These are phyloP conservation scores for Listrodromus nycthemerus DNA, from an alignment of 2,888 invertebrate species.

Conservation along the genomic window DNA sequence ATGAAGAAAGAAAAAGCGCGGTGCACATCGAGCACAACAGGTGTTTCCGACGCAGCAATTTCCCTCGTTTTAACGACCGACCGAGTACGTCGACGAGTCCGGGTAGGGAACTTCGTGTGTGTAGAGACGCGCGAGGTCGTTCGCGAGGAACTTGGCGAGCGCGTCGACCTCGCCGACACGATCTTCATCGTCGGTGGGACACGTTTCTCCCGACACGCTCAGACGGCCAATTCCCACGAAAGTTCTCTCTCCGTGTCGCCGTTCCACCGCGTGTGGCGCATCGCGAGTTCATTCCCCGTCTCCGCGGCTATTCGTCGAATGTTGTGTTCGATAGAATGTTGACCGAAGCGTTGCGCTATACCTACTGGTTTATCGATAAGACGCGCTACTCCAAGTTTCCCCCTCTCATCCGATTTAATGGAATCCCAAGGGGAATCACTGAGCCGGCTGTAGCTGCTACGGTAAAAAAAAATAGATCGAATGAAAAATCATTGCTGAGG, in stretches of 20 bases:
- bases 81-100: slow-evolving; percentile 54
- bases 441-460: background rate
- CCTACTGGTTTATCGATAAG: background rate
- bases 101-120: slow-evolving; percentile 28
- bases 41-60: slow-evolving; percentile 72
- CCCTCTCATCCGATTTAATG: background rate
- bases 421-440: too few relatives aligned
- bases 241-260: slow-evolving; percentile 36
- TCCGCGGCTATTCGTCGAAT: background rate
- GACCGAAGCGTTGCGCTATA: background rate
- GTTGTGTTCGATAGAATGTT: background rate
- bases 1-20: background rate
- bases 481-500: background rate
- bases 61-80: slow-evolving; percentile 71
- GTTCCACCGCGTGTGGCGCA: background rate
- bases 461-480: background rate
- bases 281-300: slow-evolving; percentile 35
- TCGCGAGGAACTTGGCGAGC: slow-evolving; percentile 62
- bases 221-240: slow-evolving; percentile 60
- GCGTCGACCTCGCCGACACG: slow-evolving; percentile 67
- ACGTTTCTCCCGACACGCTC: slow-evolving; percentile 54
- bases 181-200: slow-evolving; percentile 47
- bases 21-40: slow-evolving; percentile 69
- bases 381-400: background rate
- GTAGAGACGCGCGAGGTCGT: slow-evolving; percentile 57